Evolutionary conservation across 2,888 invertebrate genomes (phyloP), one percentile per base, ranked within the genome.

Genomic region (Adineta ricciae): DNA sequence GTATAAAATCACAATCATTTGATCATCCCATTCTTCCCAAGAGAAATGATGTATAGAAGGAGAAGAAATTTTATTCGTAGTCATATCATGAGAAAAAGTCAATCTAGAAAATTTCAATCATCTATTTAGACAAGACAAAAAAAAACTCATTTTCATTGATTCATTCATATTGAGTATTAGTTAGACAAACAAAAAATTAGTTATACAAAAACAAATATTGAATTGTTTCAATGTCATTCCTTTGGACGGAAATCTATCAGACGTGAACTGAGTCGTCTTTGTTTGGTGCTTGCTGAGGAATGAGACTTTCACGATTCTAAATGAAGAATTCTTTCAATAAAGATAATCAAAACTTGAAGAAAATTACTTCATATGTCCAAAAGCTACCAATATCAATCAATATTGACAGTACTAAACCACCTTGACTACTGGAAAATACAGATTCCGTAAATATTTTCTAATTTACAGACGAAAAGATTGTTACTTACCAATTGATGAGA

Each of bases 321-420:
- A 64, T 21, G 24, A 21, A 9, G 21, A n/a, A n/a, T n/a, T n/a
- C n/a, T n/a, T n/a, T n/a, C 21, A 21, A 52, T 52, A 21, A 4
- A 19, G 19, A 32, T 19, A 19, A 64, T 64, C 14, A 32, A 8
- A 1, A 64, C 1, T 32, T 11, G 8, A 64, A 64, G 7, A 32
- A 19, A 0, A 36, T 27, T 64, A 64, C 64, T 32, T 97, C 97
- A 89, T 97, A 96, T 0, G 95, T 95, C 95, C 95, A 96, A 92
- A 97, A 97, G 84, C 96, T 96, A 90, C 97, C 95, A 88, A 96
- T 93, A 91, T 98, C 97, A 87, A 96, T 94, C 86, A 98, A 92
- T 89, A 98, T 96, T 88, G 95, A 96, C 64, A 96, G 93, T 86
- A 97, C 95, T 0, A 95, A 96, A 88, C 96, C 96, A 0, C 96